Evolutionary conservation across 2,113 vertebrate species (phyloP).

Genomic region (Ageneiosus marmoratus): DNA sequence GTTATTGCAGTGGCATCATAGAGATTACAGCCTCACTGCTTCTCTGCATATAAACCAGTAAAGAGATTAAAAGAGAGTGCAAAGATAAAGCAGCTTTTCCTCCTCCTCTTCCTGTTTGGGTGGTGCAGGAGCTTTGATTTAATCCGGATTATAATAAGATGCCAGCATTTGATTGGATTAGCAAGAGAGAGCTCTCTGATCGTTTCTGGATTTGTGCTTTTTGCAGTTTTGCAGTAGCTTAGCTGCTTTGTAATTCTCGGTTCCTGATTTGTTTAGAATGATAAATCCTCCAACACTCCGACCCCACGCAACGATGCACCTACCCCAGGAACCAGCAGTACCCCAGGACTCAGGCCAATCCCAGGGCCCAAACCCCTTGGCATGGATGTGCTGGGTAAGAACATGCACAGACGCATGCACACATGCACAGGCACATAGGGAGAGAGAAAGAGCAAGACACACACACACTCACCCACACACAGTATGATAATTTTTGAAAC

Average conservation of each 20-base stretch:
- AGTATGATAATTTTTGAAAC: not conserved
- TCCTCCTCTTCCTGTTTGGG: not conserved
- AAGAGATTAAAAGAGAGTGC: constrained; percentile 58
- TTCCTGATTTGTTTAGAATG: constrained; percentile 77
- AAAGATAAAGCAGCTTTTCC: constrained; percentile 42
- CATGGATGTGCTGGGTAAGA: constrained; percentile 86
- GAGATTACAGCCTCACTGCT: constrained; percentile 49
- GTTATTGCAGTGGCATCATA: constrained; percentile 21
- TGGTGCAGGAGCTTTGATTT: constrained; percentile 61
- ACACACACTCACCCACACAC: not conserved
- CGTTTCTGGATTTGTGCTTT: constrained; percentile 58
- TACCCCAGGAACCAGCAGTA: constrained; percentile 93
- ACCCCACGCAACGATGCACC: constrained; percentile 90
- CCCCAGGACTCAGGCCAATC: constrained; percentile 89
- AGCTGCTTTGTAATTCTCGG: constrained; percentile 27
- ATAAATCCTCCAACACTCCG: constrained; percentile 95
- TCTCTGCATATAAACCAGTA: constrained; percentile 45
- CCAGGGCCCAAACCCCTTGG: constrained; percentile 81
- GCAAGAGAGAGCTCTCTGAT: constrained; percentile 59
- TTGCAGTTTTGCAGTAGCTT: constrained; percentile 27
- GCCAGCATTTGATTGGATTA: constrained; percentile 73
- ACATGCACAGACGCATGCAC: not conserved
- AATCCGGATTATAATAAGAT: constrained; percentile 65
- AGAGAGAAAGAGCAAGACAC: not conserved
- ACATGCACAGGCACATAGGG: not conserved